A percentile compares a stretch with the other conserved stretches of the same genome.
phyloP scores from a whole-genome alignment of 2,113 vertebrate genomes.

The Actinemys pallida region DNA sequence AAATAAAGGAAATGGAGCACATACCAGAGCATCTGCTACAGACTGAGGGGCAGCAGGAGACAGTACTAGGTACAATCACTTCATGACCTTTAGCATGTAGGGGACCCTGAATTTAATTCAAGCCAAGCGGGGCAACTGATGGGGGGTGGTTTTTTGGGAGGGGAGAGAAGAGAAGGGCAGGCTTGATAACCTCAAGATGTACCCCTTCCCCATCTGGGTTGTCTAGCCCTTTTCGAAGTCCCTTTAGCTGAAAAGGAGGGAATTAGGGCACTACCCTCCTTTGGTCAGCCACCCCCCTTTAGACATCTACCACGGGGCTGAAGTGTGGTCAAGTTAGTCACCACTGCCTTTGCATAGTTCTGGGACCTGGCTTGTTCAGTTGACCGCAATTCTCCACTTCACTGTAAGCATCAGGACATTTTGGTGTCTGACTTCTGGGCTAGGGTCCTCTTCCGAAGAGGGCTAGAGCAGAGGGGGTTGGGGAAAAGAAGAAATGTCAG shows the following conservation, averaged over 20 bases:
- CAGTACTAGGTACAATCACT: constrained; percentile 64
- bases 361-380: not conserved
- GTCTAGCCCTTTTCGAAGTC: not conserved
- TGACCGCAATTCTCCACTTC: not conserved
- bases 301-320: not conserved
- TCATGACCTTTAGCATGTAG: constrained; percentile 54
- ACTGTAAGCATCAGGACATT: constrained; percentile 16
- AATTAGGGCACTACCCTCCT: constrained; percentile 9
- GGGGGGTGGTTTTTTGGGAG: fast-evolving
- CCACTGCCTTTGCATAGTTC: not conserved
- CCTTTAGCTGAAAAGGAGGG: not conserved
- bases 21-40: constrained; percentile 51
- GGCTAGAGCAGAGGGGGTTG: not conserved
- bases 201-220: constrained; percentile 38
- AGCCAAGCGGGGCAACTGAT: constrained; percentile 58
- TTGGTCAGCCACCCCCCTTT: not conserved
- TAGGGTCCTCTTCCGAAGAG: constrained; percentile 36
- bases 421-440: constrained; percentile 39
- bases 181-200: constrained; percentile 22
- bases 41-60: constrained; percentile 18
- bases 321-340: not conserved
- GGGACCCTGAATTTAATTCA: constrained; percentile 54
- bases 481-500: not conserved
- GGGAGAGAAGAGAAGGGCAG: not conserved
- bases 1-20: constrained; percentile 83